phyloP scores from a whole-genome alignment of 2,888 invertebrate species.

The Orchesellides sinensis region DNA sequence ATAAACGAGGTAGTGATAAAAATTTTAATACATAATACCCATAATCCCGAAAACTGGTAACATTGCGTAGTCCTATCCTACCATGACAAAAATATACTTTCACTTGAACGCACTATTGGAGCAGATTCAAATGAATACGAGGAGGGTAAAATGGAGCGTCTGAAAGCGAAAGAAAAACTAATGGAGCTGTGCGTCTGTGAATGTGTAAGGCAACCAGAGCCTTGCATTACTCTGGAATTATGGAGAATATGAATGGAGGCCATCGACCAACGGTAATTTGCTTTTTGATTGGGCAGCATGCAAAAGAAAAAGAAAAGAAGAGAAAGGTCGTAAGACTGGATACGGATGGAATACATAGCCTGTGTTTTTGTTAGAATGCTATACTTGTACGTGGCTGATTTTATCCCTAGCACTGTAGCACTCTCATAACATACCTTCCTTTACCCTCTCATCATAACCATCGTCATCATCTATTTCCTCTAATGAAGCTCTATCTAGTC shows the following conservation, averaged over 20 bases:
- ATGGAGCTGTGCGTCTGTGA: background rate
- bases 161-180: background rate
- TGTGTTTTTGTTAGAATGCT: background rate
- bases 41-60: too few relatives aligned
- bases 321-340: conserved; percentile 28
- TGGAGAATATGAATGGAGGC: background rate
- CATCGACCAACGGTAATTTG: conserved; percentile 25
- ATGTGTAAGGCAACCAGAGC: background rate
- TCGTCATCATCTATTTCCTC: conserved; percentile 21
- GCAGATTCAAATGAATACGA: background rate
- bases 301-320: background rate
- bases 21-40: background rate
- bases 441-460: conserved; percentile 13
- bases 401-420: background rate
- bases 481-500: conserved; percentile 40
- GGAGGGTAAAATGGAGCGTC: background rate
- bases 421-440: too few relatives aligned
- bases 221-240: background rate
- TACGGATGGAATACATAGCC: background rate
- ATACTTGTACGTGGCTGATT: background rate
- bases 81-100: background rate
- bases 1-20: too few relatives aligned
- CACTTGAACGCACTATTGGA: background rate
- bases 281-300: conserved; percentile 13
- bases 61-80: too few relatives aligned